Percentiles rank a stretch among this genome's conserved stretches.
phyloP scores from a whole-genome alignment of 2,113 vertebrate genomes.

The Neodontobutis hainanensis region DNA sequence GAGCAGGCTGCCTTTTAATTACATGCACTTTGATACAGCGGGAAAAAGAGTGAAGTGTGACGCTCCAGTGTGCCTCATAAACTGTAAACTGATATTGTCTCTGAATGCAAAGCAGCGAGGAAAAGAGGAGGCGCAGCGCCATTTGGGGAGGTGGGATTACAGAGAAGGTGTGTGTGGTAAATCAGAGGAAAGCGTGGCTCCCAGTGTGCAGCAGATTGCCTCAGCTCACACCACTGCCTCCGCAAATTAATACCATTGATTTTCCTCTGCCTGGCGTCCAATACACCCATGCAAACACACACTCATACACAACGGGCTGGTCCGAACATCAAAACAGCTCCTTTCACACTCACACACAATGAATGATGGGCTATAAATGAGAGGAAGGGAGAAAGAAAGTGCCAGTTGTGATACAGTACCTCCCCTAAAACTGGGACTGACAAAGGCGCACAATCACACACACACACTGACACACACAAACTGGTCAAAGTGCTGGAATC shows the following conservation, averaged over 20 bases:
- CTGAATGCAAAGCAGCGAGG: conserved; percentile 55
- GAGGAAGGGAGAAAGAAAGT: conserved; percentile 44
- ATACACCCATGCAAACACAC: conserved; percentile 16
- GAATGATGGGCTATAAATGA: conserved; percentile 45
- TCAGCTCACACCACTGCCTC: conserved; percentile 79
- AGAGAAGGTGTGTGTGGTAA: conserved; percentile 46
- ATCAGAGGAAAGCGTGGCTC: conserved; percentile 62
- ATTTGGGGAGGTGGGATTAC: conserved; percentile 41
- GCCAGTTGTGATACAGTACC: conserved; percentile 33
- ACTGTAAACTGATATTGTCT: conserved; percentile 68
- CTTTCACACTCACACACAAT: conserved; percentile 28
- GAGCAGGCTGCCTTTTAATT: conserved; percentile 74
- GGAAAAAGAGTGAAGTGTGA: conserved; percentile 36
- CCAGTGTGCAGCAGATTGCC: conserved; percentile 76
- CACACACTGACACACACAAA: conserved; percentile 17
- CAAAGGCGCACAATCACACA: conserved; percentile 22
- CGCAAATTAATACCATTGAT: conserved; percentile 83
- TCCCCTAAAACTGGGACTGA: conserved; percentile 29
- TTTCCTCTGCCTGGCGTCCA: conserved; percentile 67
- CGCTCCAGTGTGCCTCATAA: conserved; percentile 69
- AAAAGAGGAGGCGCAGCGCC: conserved; percentile 46
- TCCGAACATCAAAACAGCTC: conserved; percentile 41
- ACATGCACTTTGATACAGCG: conserved; percentile 54
- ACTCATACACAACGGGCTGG: conserved; percentile 31
- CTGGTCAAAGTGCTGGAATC: conserved; percentile 44